Evolutionary conservation across 1,140 invertebrate genomes (phyloP).

Genomic region (Ephestia elutella): DNA sequence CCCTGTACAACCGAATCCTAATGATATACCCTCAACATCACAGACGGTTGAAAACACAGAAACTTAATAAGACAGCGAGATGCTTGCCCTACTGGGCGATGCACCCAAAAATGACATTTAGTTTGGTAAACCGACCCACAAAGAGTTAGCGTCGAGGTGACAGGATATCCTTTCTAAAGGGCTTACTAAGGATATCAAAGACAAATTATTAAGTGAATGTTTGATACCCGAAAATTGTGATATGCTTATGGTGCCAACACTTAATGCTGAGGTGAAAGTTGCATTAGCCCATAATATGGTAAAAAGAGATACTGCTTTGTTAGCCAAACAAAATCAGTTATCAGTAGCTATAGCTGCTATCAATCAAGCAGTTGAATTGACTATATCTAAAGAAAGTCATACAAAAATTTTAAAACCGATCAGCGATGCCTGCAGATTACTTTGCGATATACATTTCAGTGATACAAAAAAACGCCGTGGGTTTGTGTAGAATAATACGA

Average conservation of each 20-base stretch:
- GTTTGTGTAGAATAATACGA: too few relatives aligned
- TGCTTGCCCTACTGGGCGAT: slow-evolving; percentile 6
- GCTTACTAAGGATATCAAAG: slow-evolving; percentile 2
- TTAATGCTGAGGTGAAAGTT: slow-evolving; percentile 14
- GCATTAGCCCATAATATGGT: neutral
- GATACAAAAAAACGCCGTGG: slow-evolving; percentile 14
- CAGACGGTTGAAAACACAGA: too few relatives aligned
- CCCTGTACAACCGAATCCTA: too few relatives aligned
- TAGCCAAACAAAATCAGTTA: slow-evolving; percentile 11
- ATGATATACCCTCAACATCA: too few relatives aligned
- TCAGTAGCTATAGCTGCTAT: slow-evolving; percentile 7
- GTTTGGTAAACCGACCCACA: slow-evolving; percentile 2
- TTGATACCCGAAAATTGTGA: slow-evolving; percentile 9
- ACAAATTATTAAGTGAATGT: slow-evolving; percentile 6
- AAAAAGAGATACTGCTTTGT: slow-evolving; percentile 1
- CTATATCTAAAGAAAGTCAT: neutral
- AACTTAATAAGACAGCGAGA: neutral
- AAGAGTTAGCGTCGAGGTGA: slow-evolving; percentile 10
- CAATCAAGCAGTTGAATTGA: slow-evolving; percentile 1
- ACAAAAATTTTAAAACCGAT: slow-evolving; percentile 7
- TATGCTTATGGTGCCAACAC: slow-evolving; percentile 5
- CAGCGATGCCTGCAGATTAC: slow-evolving; percentile 14
- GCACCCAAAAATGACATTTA: slow-evolving; percentile 5
- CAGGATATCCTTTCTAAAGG: slow-evolving; percentile 12
- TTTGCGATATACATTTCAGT: slow-evolving; percentile 13